These are phyloP conservation scores for Heteromurus nitidus DNA, from an alignment of 2,888 invertebrate genomes.

Conservation along the genomic window DNA sequence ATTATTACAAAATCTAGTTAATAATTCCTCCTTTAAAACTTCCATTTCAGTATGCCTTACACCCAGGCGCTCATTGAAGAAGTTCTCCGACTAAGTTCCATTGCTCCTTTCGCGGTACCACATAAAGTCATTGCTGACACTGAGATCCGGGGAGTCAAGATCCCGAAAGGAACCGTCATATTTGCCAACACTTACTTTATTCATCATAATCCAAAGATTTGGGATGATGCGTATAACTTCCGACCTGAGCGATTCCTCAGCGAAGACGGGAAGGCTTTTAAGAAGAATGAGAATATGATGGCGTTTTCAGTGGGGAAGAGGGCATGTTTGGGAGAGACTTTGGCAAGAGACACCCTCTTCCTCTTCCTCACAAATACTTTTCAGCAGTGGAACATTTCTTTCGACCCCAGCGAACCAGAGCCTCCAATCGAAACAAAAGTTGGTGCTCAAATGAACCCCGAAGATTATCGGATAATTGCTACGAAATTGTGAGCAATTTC, in stretches of 20 bases:
- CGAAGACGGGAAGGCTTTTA: neutral
- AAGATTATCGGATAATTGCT: neutral
- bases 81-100: neutral
- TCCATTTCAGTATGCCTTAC: constrained; percentile 40
- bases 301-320: constrained; percentile 21
- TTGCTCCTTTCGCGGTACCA: neutral
- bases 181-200: neutral
- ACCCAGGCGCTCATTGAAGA: constrained; percentile 38
- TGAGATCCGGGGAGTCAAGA: neutral
- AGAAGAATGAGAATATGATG: neutral
- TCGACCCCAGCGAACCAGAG: neutral
- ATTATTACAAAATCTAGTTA: neutral
- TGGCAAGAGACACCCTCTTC: constrained; percentile 23
- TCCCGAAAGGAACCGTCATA: constrained; percentile 8
- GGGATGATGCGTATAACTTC: constrained; percentile 21
- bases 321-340: constrained; percentile 26
- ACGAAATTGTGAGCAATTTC: no score
- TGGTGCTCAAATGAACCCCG: neutral
- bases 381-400: neutral
- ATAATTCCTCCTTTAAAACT: neutral
- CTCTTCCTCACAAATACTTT: neutral
- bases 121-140: constrained; percentile 13
- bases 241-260: constrained; percentile 8
- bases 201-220: constrained; percentile 20
- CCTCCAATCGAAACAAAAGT: neutral